Evolutionary conservation across 1,140 invertebrate species (phyloP).

Genomic region (Lepidurus arcticus): DNA sequence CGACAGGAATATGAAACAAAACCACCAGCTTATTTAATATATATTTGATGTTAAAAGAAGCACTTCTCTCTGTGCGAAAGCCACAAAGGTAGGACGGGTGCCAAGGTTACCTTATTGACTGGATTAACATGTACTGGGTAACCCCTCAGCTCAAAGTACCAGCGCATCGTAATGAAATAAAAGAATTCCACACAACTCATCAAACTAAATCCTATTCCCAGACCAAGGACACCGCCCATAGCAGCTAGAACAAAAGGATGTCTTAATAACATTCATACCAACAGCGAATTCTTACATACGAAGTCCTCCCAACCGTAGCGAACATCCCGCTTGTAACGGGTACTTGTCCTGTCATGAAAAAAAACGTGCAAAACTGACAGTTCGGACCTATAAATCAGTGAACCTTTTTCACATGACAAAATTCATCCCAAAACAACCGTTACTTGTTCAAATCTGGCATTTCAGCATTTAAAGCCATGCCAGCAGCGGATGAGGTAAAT

Average conservation of each 20-base stretch:
- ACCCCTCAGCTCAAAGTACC: constrained; percentile 8
- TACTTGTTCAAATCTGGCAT: neutral
- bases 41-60: neutral
- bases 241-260: constrained; percentile 46
- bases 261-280: neutral
- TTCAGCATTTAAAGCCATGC: neutral
- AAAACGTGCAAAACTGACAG: constrained; percentile 34
- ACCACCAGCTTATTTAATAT: too few relatives aligned
- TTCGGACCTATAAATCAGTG: constrained; percentile 24
- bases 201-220: constrained; percentile 55
- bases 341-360: constrained; percentile 27
- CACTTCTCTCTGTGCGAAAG: neutral
- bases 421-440: neutral
- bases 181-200: constrained; percentile 53
- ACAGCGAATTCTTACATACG: constrained; percentile 29
- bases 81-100: neutral
- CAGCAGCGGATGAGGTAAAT: neutral
- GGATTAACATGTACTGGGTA: neutral
- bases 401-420: neutral
- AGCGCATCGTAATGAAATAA: constrained; percentile 48
- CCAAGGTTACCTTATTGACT: neutral
- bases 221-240: constrained; percentile 53
- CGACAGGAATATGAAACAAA: too few relatives aligned
- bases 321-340: constrained; percentile 31
- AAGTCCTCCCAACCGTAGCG: constrained; percentile 35